These are phyloP conservation scores for Leuciscus waleckii DNA, from an alignment of 2,797 vertebrate genomes.

Conservation along the genomic window DNA sequence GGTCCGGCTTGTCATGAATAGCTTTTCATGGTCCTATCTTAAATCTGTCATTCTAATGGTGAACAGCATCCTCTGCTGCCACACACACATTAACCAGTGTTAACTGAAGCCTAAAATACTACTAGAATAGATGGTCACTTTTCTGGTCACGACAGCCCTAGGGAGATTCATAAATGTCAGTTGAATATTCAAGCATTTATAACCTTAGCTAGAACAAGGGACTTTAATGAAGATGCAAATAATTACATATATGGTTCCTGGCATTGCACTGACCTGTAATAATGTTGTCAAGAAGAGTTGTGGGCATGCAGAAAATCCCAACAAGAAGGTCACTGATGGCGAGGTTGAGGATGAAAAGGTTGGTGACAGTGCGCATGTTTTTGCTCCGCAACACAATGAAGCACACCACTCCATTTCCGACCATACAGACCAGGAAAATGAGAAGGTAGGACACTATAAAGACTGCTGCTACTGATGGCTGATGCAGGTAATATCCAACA, in stretches of 20 bases:
- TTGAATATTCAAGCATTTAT: background rate
- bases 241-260: background rate
- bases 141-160: background rate
- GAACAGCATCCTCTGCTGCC: constrained; percentile 14
- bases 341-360: constrained; percentile 92
- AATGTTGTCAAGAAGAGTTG: constrained; percentile 92
- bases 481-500: constrained; percentile 87
- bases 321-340: constrained; percentile 92
- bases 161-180: constrained; percentile 11
- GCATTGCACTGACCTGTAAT: constrained; percentile 83
- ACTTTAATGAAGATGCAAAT: background rate
- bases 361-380: constrained; percentile 91
- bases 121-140: background rate
- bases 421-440: constrained; percentile 85
- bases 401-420: constrained; percentile 84
- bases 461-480: constrained; percentile 74
- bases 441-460: constrained; percentile 83
- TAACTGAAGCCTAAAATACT: background rate
- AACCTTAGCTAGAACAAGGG: background rate
- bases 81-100: background rate
- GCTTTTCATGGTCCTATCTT: background rate
- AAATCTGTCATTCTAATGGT: background rate
- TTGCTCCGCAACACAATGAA: constrained; percentile 86
- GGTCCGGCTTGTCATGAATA: background rate
- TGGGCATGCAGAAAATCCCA: constrained; percentile 96